These are phyloP conservation scores for Xestia ashworthii DNA, from an alignment of 2,888 invertebrate species.

Conservation along the genomic window DNA sequence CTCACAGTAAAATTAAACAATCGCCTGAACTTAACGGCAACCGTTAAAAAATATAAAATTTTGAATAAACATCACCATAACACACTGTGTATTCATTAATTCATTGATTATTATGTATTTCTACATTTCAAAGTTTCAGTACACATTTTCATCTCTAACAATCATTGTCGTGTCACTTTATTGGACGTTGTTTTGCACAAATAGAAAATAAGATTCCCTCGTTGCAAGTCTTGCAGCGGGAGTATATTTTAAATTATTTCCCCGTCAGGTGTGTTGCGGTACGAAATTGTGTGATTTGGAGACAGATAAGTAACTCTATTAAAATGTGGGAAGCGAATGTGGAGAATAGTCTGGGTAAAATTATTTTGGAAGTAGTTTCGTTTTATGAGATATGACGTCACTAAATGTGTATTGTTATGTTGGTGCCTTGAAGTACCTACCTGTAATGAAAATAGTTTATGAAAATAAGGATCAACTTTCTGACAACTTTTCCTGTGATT, in stretches of 20 bases:
- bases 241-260: constrained; percentile 60
- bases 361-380: constrained; percentile 30
- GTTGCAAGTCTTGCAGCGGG: constrained; percentile 34
- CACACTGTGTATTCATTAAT: neutral
- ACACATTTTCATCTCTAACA: constrained; percentile 11
- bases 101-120: neutral
- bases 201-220: constrained; percentile 50
- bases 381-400: constrained; percentile 12
- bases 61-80: neutral
- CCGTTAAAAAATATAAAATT: neutral
- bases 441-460: neutral
- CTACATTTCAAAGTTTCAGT: neutral
- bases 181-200: constrained; percentile 29
- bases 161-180: constrained; percentile 36
- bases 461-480: neutral
- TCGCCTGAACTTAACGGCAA: too few relatives aligned
- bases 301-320: constrained; percentile 50
- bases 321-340: constrained; percentile 33
- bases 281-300: constrained; percentile 47
- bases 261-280: constrained; percentile 38
- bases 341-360: constrained; percentile 18
- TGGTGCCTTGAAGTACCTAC: neutral
- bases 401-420: neutral
- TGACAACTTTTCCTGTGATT: neutral
- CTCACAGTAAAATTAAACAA: too few relatives aligned